Conservation (phyloP, 2,888 invertebrate species). For the Drosophila neonasuta region DNA sequence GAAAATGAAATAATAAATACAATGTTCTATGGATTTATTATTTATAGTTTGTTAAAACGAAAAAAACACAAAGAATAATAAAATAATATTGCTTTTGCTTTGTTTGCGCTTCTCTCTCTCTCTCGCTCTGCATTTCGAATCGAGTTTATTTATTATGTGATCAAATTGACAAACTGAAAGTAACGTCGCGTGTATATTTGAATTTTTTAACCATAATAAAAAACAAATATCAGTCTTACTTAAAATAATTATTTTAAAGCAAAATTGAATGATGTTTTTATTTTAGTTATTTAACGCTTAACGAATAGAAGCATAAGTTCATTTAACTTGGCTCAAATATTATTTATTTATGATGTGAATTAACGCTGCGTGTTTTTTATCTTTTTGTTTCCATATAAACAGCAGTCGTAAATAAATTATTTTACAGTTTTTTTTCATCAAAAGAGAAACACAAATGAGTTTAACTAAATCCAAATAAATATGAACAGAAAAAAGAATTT, state of each 20-base stretch:
- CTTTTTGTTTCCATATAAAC: no score
- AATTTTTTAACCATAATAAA: not conserved
- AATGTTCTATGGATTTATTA: conserved; percentile 36
- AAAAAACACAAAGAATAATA: conserved; percentile 19
- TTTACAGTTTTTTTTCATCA: no score
- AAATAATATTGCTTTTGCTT: conserved; percentile 14
- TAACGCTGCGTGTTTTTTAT: no score
- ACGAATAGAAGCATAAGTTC: no score
- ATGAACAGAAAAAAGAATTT: no score
- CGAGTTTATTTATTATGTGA: conserved; percentile 10
- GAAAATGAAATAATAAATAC: conserved; percentile 50
- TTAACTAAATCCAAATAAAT: no score
- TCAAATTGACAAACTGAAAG: conserved; percentile 4
- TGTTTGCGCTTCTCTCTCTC: not conserved
- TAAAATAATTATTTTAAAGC: not conserved
- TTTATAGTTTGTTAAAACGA: conserved; percentile 34
- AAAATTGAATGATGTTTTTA: not conserved
- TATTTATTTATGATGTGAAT: no score
- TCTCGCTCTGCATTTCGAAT: conserved; percentile 8
- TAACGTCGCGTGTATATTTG: not conserved
- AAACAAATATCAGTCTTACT: not conserved
- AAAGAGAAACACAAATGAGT: no score
- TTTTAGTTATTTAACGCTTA: not conserved
- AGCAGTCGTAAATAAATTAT: no score
- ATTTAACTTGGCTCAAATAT: no score